Evolutionary conservation across 2,888 invertebrate genomes (phyloP), one percentile per base, ranked within the genome.

Genomic region (Hydrotaea diabolus): DNA sequence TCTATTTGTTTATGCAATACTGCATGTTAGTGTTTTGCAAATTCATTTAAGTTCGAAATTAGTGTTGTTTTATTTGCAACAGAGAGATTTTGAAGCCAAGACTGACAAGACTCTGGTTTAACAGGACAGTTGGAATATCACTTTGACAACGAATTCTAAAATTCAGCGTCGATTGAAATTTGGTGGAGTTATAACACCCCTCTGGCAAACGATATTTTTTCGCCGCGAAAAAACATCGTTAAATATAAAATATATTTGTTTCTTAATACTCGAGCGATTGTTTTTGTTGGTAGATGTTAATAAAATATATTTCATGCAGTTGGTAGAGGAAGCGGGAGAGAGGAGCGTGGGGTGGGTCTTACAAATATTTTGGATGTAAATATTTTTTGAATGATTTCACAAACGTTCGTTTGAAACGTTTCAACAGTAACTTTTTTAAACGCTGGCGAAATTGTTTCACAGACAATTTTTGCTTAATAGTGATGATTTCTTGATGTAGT

Each of bases 381-480:
- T 19, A 69, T 46, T 19, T 69, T 46, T 46, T 69, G 46, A 43
- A 74, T 36, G 59, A 62, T 77, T 85, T 85, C 57, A 74, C 74
- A 79, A 82, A 77, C 79, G 77, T 80, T 77, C 81, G 77, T 75
- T 85, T 78, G 55, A 74, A 80, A 82, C 73, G 73, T 85, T 73
- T 85, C 49, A 85, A 73, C 66, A 81, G 77, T 77, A 82, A 82
- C 62, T 74, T 85, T 82, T 83, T 85, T 55, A 82, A 46, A 85
- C 86, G 85, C 75, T 84, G 77, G 85, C 86, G 87, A 81, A 85
- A 80, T 86, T 80, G 80, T 87, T 87, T 88, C 87, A 89, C 88
- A 88, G 89, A 86, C 86, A 89, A 88, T 89, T 89, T 88, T 82
- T 86, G 85, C 80, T 86, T 86, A 86, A 86, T 80, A 80, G 85